Evolutionary conservation across 2,797 vertebrate species (phyloP), one percentile per base, ranked within the genome.

Genomic region (Etheostoma nigrum): DNA sequence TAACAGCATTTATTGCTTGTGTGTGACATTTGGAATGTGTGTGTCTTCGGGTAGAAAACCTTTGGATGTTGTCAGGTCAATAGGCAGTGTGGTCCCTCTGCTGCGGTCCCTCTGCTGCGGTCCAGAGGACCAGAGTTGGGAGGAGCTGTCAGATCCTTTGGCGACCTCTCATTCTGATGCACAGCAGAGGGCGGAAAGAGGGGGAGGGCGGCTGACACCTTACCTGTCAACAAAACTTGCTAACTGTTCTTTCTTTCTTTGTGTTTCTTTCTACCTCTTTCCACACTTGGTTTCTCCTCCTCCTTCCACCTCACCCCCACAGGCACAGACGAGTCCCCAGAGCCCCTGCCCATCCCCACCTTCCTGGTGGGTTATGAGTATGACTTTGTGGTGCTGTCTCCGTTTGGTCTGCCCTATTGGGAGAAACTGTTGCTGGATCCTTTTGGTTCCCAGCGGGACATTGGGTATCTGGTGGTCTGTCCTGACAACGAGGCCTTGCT

Each of bases 251-350:
- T 67, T 59, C 59, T 45, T 40, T n/a, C 12, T 47, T 61, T 68
- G 16, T 33, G 25, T 79, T 57, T 83, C 30, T 78, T 47, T 61
- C 21, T 45, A 2, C 12, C 19, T 58, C 47, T 51, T 48, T 23
- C 60, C 40, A 30, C 68, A 14, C 62, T n/a, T 54, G 36, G 2
- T 67, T 67, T 27, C 42, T 71, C 48, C 54, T 47, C 36, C 47
- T 18, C 19, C 36, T 45, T 18, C 15, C 27, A 23, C n/a, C 54
- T 59, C 67, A 4, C 40, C 87, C 80, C 73, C 84, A 66, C 93
- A 99, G 98, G 98, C 94, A 99, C 98, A 18, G 98, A 99, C 21
- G 98, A 99, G 94, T 99, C 98, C 80, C 98, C 98, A 0, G 98
- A 99, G 96, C 98, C 98, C 54, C 95, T 99, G 88, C 98, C 98